phyloP scores from a whole-genome alignment of 64 coral and sea anemone species.

The Pocillopora damicornis region DNA sequence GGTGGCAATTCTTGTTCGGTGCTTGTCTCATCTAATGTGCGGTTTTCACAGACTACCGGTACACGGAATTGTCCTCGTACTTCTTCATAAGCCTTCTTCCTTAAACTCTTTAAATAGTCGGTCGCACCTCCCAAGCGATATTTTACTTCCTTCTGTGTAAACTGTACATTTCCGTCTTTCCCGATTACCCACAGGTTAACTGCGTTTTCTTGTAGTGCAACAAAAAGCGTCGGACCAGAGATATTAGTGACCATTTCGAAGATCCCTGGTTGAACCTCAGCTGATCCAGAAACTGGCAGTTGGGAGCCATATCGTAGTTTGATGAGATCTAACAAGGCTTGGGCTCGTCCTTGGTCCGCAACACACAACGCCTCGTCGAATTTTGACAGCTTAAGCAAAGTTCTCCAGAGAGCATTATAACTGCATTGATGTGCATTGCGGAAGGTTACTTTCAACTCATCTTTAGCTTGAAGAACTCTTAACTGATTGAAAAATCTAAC shows the following conservation, averaged over 20 bases:
- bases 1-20: neutral
- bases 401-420: neutral
- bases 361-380: neutral
- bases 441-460: slow-evolving; percentile 20
- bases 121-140: neutral
- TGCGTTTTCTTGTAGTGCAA: neutral
- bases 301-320: neutral
- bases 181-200: neutral
- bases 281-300: neutral
- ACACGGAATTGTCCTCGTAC: neutral
- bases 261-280: neutral
- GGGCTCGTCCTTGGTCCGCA: slow-evolving; percentile 34
- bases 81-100: neutral
- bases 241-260: neutral
- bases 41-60: neutral
- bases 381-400: neutral
- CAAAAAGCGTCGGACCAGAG: neutral
- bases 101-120: too few species aligned
- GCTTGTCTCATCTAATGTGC: neutral
- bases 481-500: neutral
- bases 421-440: neutral
- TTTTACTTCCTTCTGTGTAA: neutral
- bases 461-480: neutral
- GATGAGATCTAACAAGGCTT: slow-evolving; percentile 14
- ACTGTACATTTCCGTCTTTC: neutral